Evolutionary conservation across 1,140 invertebrate genomes (phyloP), one percentile per base, ranked within the genome.

Genomic region (Bombus sylvicola): DNA sequence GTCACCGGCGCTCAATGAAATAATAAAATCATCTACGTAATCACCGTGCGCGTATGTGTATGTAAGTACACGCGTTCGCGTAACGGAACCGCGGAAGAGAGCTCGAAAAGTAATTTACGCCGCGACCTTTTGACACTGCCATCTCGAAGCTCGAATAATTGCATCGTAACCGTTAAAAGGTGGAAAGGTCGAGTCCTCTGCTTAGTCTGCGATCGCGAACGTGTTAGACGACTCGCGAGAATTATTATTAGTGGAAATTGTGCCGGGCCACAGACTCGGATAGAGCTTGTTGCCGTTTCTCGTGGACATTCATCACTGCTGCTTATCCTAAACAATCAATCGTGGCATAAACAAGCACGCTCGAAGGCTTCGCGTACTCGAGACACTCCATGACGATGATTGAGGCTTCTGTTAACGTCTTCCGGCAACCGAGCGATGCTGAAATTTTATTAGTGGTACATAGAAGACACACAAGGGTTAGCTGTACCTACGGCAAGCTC

Each of bases 131-230:
- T 82, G 89, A 85, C 89, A 88, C 75, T 43, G 89, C 69, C 89
- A 62, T 87, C 89, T 66, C 77, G 66, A 82, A 75, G 87, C 81
- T 71, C 87, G 80, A 90, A 88, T 90, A 91, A 91, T 91, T 90
- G 89, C 90, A 64, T 88, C 89, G 79, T 91, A 91, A 91, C 90
- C 87, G 90, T 91, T 91, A 88, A 88, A 15, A 81, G 89, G 87
- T 91, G 66, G 86, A 83, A 62, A 91, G 89, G 87, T 91, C 89
- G 47, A 53, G 28, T 47, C 62, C 31, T 66, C 74, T 15, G 62
- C 47, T 43, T 82, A 6, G 43, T 41, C 39, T 1, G 3, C 41
- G 66, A 37, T 62, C 41, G 37, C 37, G 59, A 39, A 76, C 28
- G 53, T 31, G 78, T 22, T n/a, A 1, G 37, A 41, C 39, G 31